Percentiles rank a stretch among this genome's conserved stretches.
Conservation (phyloP, 2,113 vertebrate species). For the Rhombomys opimus region DNA sequence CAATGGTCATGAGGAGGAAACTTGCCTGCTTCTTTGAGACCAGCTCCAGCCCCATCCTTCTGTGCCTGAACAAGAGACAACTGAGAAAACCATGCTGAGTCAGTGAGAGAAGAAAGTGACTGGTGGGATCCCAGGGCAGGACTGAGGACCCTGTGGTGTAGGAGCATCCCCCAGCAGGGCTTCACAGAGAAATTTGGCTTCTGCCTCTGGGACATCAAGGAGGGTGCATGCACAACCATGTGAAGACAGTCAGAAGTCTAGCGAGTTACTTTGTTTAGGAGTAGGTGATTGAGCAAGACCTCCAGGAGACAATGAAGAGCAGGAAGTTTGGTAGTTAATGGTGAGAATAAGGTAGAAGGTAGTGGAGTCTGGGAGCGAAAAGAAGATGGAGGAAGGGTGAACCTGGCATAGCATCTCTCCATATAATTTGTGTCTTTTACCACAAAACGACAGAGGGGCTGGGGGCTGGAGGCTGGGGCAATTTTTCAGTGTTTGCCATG, state of each 20-base stretch:
- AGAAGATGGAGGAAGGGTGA: neutral
- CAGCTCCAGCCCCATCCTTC: neutral
- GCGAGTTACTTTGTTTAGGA: neutral
- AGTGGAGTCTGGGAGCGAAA: neutral
- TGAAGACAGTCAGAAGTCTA: neutral
- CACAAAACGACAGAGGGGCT: neutral
- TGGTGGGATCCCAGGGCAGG: neutral
- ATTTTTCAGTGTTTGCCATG: neutral
- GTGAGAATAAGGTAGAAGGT: neutral
- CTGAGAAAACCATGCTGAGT: neutral
- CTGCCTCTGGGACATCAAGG: neutral
- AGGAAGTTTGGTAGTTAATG: neutral
- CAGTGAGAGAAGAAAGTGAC: no score
- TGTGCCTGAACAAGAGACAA: neutral
- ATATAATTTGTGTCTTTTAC: neutral
- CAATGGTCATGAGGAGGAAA: neutral
- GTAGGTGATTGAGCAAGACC: neutral
- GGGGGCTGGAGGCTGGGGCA: no score
- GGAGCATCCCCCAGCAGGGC: neutral
- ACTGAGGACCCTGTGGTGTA: neutral
- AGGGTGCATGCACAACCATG: rapidly evolving
- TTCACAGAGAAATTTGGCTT: neutral
- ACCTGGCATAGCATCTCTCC: neutral
- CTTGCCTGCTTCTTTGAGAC: neutral
- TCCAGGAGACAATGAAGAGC: neutral